Percentiles rank a stretch among this genome's conserved stretches.
These are phyloP conservation scores for Brachionus koreanus DNA, from an alignment of 1,140 invertebrate genomes.

Conservation along the genomic window DNA sequence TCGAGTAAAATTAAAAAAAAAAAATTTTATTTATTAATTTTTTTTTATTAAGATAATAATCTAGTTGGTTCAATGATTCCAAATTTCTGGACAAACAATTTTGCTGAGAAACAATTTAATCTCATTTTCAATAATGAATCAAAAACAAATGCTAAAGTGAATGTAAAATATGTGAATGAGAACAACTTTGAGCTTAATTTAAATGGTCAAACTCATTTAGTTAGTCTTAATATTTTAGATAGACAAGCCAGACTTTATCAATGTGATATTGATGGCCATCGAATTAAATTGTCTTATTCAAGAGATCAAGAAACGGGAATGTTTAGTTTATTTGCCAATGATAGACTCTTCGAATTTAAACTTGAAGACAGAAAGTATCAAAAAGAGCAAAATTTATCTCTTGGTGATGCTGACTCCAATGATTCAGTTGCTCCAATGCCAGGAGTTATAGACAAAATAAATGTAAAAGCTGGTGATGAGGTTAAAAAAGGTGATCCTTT, in stretches of 20 bases:
- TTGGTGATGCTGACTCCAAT: constrained; percentile 48
- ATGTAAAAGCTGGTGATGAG: constrained; percentile 72
- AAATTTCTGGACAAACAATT: constrained; percentile 21
- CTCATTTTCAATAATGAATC: constrained; percentile 7
- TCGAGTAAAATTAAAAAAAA: neutral
- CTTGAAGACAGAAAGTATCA: constrained; percentile 60
- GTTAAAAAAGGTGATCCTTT: constrained; percentile 78
- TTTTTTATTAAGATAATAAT: neutral
- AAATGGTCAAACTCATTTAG: neutral
- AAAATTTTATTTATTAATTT: neutral
- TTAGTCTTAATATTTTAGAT: constrained; percentile 10
- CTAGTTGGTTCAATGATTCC: neutral
- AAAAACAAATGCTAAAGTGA: constrained; percentile 5
- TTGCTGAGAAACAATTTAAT: constrained; percentile 1
- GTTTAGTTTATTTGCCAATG: constrained; percentile 53
- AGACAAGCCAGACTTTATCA: neutral
- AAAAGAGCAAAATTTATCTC: constrained; percentile 26
- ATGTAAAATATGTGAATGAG: neutral
- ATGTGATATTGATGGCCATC: constrained; percentile 37
- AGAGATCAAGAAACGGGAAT: constrained; percentile 22
- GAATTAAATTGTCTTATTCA: constrained; percentile 27
- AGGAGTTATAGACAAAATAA: constrained; percentile 84
- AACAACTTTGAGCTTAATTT: neutral
- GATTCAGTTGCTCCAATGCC: constrained; percentile 84
- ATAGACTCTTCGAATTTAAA: constrained; percentile 52